Base-by-base conservation (phyloP, 1,140 invertebrate species). In the Heliothis virescens region DNA sequence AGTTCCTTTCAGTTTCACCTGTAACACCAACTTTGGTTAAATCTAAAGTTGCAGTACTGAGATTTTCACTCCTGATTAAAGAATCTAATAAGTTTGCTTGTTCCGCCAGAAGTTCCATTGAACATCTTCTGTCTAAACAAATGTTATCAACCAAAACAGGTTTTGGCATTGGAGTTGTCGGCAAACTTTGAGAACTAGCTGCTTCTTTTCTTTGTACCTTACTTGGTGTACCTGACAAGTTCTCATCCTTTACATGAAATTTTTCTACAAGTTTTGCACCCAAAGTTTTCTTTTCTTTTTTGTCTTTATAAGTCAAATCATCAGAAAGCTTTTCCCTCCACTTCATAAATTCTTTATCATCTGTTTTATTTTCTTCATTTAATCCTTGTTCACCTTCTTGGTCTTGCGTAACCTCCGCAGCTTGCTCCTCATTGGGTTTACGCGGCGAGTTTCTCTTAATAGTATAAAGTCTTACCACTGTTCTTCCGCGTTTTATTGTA, bases 261-360 rank as follows among this genome's bases (percentile, higher is more conserved):
- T 97, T 97, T 86, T 98, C 97, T 10, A 97, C 95, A n/a, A 97
- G 87, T 74, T 97, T 90, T 78, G 97, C 96, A 1, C 97, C 97
- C 0, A 97, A 95, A 0, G 96, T 96, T 85, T 97, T 97, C 82
- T 96, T 96, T 83, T 92, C 93, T 81, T 88, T 92, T 85, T 93
- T 93, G 47, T 91, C 90, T 83, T 94, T 94, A 82, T 92, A 94
- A 57, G 87, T 65, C 62, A 96, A 86, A 80, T 96, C 95, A 5
- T 96, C 95, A 48, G 96, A 95, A 69, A 96, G 91, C 79, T 96
- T 96, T 84, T 96, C 95, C 59, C 96, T 94, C 96, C 96, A 96
- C 82, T 88, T 89, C 16, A 87, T 63, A 34, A 81, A 63, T 75
- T 91, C 90, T 84, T 83, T 87, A 85, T 77, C 62, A 77, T 88